Percentiles rank a stretch among this genome's conserved stretches.
These are phyloP conservation scores for Synanceia verrucosa DNA, from an alignment of 2,797 vertebrate genomes.

Conservation along the genomic window DNA sequence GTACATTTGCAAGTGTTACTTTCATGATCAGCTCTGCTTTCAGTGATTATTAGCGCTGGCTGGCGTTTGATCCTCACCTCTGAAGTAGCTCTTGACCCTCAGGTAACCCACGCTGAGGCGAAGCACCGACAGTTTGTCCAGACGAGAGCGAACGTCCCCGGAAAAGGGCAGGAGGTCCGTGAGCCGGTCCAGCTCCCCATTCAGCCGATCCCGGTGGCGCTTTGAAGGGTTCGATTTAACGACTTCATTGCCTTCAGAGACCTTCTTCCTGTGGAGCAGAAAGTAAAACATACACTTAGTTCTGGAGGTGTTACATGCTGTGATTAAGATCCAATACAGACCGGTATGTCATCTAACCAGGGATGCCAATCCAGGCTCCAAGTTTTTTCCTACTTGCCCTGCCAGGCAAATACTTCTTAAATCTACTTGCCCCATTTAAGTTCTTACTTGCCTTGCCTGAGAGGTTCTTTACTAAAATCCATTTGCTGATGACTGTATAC, in stretches of 20 bases:
- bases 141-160: constrained; percentile 71
- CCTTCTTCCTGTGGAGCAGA: constrained; percentile 63
- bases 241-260: constrained; percentile 30
- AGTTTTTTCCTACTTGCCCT: no score
- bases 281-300: neutral
- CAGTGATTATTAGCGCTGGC: neutral
- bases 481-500: no score
- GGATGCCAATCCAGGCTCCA: no score
- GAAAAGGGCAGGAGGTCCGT: constrained; percentile 82
- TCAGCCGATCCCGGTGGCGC: constrained; percentile 83
- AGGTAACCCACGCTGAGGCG: constrained; percentile 85
- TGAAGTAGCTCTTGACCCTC: constrained; percentile 83
- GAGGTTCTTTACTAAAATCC: no score
- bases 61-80: constrained; percentile 67
- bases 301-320: neutral
- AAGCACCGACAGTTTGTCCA: constrained; percentile 86
- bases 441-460: no score
- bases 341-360: constrained; percentile 8
- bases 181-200: constrained; percentile 82
- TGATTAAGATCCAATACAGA: constrained; percentile 8
- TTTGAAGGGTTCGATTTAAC: constrained; percentile 86
- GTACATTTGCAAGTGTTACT: neutral
- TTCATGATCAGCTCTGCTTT: constrained; percentile 1
- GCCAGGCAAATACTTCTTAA: no score
- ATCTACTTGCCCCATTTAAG: no score